Evolutionary conservation across 53 echinoderm and acorn worm genomes (phyloP), one percentile per base, ranked within the genome.

Genomic region (Hippasteria phrygiana): DNA sequence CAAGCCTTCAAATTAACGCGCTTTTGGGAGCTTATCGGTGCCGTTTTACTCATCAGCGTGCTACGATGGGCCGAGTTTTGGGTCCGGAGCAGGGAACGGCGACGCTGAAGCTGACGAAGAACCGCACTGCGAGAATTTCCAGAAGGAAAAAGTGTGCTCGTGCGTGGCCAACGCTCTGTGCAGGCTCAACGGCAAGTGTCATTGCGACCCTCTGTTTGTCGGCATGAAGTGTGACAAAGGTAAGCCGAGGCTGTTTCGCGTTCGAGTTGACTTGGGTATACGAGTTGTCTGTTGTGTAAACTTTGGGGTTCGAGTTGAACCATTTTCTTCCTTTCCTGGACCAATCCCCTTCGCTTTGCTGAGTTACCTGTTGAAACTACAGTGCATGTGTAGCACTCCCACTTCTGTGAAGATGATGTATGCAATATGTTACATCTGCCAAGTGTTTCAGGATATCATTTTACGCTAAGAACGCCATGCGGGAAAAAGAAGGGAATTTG

Each of bases 221-320:
- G 82, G 22, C 29, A 82, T 82, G 82, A 63, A 62, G 42, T 82
- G 82, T 31, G 34, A 82, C 64, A 82, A 82, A 82, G 82, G 82
- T 82, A 41, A 64, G 8, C 7, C 62, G 17, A 48, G 14, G 8
- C 8, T 48, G 8, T 10, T 48, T 48, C 48, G 48, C 8, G 14
- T 10, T 48, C 14, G 8, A 8, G 14, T 14, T 48, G 14, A 10
- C 8, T 48, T 48, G 8, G 48, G 48, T 8, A 48, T 10, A 48
- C 48, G 8, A 48, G 48, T 48, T 48, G 8, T 14, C 48, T 14
- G 48, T 48, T 48, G 8, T 14, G 8, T 48, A 10, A 14, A 8
- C 14, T 14, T 48, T 8, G 8, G 48, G 8, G 8, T 48, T 48
- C 14, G 14, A 48, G 14, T 14, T 14, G 14, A 8, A 8, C 8